These are phyloP conservation scores for Argopecten irradians DNA, from an alignment of 1,140 invertebrate species.

Conservation along the genomic window DNA sequence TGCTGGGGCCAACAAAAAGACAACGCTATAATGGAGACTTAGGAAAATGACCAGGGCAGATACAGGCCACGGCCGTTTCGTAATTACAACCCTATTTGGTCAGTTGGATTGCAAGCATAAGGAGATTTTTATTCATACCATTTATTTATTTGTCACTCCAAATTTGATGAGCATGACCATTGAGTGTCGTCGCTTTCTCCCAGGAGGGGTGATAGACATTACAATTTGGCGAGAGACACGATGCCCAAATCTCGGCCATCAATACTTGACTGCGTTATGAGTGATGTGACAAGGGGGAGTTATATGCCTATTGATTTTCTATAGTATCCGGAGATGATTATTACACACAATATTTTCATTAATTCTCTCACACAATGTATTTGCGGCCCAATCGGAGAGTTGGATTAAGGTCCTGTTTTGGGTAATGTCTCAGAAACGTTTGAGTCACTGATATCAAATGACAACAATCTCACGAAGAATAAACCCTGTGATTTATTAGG, in stretches of 20 bases:
- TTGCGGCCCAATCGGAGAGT: background rate
- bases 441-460: background rate
- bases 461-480: background rate
- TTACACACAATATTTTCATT: slow-evolving; percentile 19
- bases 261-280: background rate
- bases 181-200: background rate
- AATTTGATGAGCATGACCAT: background rate
- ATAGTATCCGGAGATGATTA: background rate
- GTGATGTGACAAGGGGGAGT: background rate
- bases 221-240: background rate
- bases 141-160: slow-evolving; percentile 23
- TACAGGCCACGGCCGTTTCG: background rate
- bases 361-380: background rate
- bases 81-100: slow-evolving; percentile 9
- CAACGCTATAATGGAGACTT: background rate
- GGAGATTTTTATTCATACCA: slow-evolving; percentile 18
- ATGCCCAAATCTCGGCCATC: background rate
- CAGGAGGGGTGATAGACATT: background rate
- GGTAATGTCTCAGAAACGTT: slow-evolving; percentile 15
- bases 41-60: background rate
- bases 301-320: background rate
- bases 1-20: background rate
- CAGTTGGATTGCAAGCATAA: background rate
- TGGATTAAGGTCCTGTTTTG: background rate
- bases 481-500: no score